A percentile compares a stretch with the other conserved stretches of the same genome.
Conservation (phyloP, 2,113 vertebrate species). For the Pungitius pungitius region DNA sequence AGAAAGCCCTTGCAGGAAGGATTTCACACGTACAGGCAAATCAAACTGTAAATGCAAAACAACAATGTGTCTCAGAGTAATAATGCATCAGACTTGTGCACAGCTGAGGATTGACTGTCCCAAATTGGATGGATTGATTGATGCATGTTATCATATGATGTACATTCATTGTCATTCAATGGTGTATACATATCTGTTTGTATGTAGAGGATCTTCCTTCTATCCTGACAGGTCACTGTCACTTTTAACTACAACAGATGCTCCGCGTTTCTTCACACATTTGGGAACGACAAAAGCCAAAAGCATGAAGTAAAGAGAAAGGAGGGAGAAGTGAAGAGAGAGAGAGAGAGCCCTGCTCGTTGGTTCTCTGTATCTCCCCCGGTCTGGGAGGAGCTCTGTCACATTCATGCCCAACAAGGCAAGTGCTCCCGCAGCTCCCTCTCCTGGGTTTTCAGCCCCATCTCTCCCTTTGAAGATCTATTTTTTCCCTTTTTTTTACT, state of each 20-base stretch:
- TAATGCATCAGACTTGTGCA: background rate
- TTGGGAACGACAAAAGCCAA: conserved; percentile 43
- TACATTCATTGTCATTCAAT: conserved; percentile 1
- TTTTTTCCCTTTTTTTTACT: conserved; percentile 64
- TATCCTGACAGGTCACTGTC: conserved; percentile 37
- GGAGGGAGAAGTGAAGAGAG: conserved; percentile 38
- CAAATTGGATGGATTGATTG: background rate
- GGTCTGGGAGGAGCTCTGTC: conserved; percentile 74
- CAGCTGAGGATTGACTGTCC: conserved; percentile 3
- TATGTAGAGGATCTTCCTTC: background rate
- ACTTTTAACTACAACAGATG: conserved; percentile 52
- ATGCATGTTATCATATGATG: background rate
- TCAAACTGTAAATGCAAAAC: background rate
- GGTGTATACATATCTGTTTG: background rate
- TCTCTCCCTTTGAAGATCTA: conserved; percentile 75
- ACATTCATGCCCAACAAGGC: conserved; percentile 74
- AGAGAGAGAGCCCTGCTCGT: conserved; percentile 42
- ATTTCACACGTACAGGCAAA: background rate
- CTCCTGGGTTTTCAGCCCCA: conserved; percentile 76
- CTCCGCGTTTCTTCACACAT: conserved; percentile 1
- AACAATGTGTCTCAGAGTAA: background rate
- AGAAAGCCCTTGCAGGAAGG: background rate
- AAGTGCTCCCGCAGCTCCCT: conserved; percentile 74
- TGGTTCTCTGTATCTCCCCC: conserved; percentile 58
- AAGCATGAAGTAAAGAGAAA: conserved; percentile 18